Base-by-base conservation (phyloP, 2,888 invertebrate genomes). In the Macaria notata region DNA sequence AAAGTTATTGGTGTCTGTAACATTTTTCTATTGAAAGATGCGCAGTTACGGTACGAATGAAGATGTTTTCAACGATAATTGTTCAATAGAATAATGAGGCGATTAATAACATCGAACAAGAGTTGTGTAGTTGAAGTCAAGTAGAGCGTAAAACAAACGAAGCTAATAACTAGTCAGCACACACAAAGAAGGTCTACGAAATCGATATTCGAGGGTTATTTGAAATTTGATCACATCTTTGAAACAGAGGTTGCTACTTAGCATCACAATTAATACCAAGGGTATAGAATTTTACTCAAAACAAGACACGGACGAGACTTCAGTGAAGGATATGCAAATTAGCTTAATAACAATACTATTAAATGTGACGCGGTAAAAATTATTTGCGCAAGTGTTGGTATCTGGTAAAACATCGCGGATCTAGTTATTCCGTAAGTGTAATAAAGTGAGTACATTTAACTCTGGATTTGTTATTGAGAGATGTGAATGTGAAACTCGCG, bases 351-450 rank as follows among this genome's bases (percentile, higher is more conserved):
- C 60, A 63, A 66, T 60, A 65, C 60, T 51, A 68, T 65, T 63
- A 64, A 65, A 65, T 64, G 50, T 66, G 66, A 69, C 56, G 66
- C 46, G 56, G 46, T 44, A 54, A 38, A 60, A 67, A 56, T 47
- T 66, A 58, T 75, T 72, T 70, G 59, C 46, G 67, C 71, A 74
- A 70, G 62, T 74, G 75, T 50, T 48, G 38, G 57, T 59, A 49
- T 38, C 38, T 38, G 36, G 43, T 43, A 39, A 49, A 39, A 46
- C 36, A 7, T 9, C 36, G 33, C 42, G 42, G 49, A 30, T 31
- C 39, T 30, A 52, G 31, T 30, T 9, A 42, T 43, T 50, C 31
- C 31, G 46, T 46, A 9, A 39, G 36, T n/a, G 43, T 41, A 48
- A 19, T 29, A 19, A 19, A 19, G 19, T 19, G 19, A 19, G 19